A percentile compares a stretch with the other conserved stretches of the same genome.
phyloP scores from a whole-genome alignment of 2,888 invertebrate genomes.

The Leptopilina drosophilae region DNA sequence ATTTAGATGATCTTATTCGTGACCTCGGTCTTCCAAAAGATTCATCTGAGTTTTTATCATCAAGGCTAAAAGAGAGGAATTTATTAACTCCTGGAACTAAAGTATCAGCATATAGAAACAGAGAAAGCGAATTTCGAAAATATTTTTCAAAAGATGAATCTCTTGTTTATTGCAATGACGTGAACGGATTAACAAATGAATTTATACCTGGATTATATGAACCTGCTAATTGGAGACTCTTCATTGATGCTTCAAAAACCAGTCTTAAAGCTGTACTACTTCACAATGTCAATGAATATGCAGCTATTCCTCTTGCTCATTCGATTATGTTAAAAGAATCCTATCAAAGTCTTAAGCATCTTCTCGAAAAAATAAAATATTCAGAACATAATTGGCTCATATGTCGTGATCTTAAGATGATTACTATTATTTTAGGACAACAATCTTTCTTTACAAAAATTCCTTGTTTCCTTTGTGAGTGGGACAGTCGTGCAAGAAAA shows the following conservation, averaged over 20 bases:
- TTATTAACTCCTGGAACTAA: constrained; percentile 45
- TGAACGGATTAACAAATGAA: too few species aligned
- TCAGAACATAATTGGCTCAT: constrained; percentile 42
- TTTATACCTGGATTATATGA: too few species aligned
- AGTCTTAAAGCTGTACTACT: constrained; percentile 59
- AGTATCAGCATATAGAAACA: constrained; percentile 46
- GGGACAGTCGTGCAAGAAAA: too few species aligned
- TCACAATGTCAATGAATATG: constrained; percentile 63
- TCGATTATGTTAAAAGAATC: constrained; percentile 52
- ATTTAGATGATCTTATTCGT: not conserved
- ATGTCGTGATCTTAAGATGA: constrained; percentile 58
- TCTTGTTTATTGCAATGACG: too few species aligned
- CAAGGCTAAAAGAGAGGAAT: constrained; percentile 55
- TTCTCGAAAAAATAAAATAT: constrained; percentile 44
- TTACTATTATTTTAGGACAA: constrained; percentile 60
- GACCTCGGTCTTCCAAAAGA: constrained; percentile 42
- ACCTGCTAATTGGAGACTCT: too few species aligned
- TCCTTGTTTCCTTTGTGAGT: not conserved
- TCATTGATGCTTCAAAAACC: constrained; percentile 57
- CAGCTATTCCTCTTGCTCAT: constrained; percentile 56
- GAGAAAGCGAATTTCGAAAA: constrained; percentile 22
- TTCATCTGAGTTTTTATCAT: constrained; percentile 40
- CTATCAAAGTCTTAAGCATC: constrained; percentile 46
- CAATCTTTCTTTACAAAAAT: constrained; percentile 63
- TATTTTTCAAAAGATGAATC: constrained; percentile 42